A percentile compares a stretch with the other conserved stretches of the same genome.
These are phyloP conservation scores for Serilophus lunatus DNA, from an alignment of 2,113 vertebrate genomes.

Conservation along the genomic window DNA sequence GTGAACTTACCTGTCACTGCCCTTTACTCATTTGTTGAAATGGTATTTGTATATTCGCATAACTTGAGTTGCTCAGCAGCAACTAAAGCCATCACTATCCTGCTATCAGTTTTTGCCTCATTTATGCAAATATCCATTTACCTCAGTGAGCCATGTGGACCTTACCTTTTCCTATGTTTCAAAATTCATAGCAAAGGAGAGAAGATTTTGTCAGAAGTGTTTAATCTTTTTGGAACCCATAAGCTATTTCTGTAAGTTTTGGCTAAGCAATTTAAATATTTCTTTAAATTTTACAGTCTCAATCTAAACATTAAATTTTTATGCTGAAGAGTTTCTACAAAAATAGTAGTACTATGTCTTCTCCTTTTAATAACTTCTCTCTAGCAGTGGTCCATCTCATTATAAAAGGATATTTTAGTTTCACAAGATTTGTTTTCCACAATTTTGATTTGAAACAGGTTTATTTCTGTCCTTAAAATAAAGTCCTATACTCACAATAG, in stretches of 20 bases:
- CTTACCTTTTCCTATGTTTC: background rate
- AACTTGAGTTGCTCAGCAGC: background rate
- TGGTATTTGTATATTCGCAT: conserved; percentile 29
- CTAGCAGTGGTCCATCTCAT: background rate
- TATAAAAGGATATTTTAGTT: background rate
- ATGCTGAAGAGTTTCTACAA: background rate
- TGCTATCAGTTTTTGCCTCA: background rate
- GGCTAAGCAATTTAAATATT: background rate
- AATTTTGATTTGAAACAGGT: background rate
- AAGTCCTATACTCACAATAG: background rate
- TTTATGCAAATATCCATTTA: conserved; percentile 21
- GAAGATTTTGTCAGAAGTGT: background rate
- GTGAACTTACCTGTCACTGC: conserved; percentile 30
- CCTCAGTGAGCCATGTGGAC: background rate
- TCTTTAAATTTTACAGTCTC: background rate
- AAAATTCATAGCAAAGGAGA: background rate
- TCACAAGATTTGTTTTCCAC: background rate
- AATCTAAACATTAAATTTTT: background rate
- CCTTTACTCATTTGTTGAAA: conserved; percentile 39
- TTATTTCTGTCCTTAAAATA: background rate
- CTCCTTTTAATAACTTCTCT: background rate
- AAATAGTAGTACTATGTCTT: background rate
- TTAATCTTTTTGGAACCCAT: background rate
- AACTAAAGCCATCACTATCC: background rate
- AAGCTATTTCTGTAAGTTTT: background rate